phyloP scores from a whole-genome alignment of 53 echinoderm and acorn worm genomes.

The Holothuria scabra region DNA sequence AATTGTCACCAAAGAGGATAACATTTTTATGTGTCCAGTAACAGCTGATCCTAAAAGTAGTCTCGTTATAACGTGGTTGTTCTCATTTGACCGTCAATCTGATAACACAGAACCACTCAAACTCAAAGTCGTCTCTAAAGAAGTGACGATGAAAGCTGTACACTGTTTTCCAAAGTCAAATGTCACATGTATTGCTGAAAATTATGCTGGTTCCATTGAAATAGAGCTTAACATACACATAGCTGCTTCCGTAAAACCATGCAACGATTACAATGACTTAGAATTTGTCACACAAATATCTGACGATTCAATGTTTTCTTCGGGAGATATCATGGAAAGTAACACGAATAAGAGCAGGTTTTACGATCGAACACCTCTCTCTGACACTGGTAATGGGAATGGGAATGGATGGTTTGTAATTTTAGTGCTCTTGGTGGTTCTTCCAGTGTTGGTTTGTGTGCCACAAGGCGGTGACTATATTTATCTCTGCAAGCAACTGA shows the following conservation, averaged over 20 bases:
- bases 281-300: too few relatives aligned
- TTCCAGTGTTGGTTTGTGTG: not conserved
- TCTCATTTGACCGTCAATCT: not conserved
- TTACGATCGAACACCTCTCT: too few relatives aligned
- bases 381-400: not conserved
- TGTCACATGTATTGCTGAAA: slow-evolving; percentile 5
- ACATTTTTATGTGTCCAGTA: slow-evolving; percentile 15
- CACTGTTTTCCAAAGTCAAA: slow-evolving; percentile 19
- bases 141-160: not conserved
- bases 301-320: too few relatives aligned
- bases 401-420: slow-evolving; percentile 19
- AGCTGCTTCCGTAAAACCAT: not conserved
- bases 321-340: too few relatives aligned
- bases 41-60: slow-evolving; percentile 39
- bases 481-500: not conserved
- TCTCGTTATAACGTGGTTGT: slow-evolving; percentile 5
- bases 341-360: too few relatives aligned
- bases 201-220: slow-evolving; percentile 11
- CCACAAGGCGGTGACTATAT: not conserved
- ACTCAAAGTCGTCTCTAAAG: not conserved
- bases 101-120: not conserved
- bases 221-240: not conserved
- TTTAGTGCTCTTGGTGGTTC: slow-evolving; percentile 14
- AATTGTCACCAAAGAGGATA: slow-evolving; percentile 1
- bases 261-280: not conserved